Evolutionary conservation across 35 echinoderm and acorn worm genomes (phyloP).

Genomic region (Ophioderma brevispina): DNA sequence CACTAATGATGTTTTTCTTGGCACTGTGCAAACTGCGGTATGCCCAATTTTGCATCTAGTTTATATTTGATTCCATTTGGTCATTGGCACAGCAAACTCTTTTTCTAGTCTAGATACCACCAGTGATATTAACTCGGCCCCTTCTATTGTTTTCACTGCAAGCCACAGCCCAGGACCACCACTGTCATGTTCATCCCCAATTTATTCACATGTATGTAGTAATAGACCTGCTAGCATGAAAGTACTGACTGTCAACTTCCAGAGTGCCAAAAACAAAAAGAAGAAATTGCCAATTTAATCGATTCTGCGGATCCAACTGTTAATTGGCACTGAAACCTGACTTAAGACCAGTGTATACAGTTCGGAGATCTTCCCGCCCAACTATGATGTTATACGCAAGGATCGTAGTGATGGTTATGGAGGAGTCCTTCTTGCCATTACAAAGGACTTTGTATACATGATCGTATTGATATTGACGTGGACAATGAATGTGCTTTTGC

Average conservation of each 20-base stretch:
- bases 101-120: constrained; percentile 17
- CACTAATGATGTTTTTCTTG: constrained; percentile 32
- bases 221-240: constrained; percentile 33
- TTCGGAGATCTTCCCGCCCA: constrained; percentile 38
- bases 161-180: constrained; percentile 5
- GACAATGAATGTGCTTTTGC: constrained; percentile 7
- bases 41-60: constrained; percentile 55
- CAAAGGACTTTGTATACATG: constrained; percentile 32
- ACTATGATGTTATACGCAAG: constrained; percentile 44
- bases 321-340: constrained; percentile 65
- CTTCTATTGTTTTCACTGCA: background rate
- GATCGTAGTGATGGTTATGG: constrained; percentile 32
- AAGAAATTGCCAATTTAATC: constrained; percentile 42
- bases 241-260: constrained; percentile 57
- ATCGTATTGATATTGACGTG: background rate
- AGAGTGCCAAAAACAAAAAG: constrained; percentile 56
- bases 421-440: constrained; percentile 45
- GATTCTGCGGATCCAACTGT: constrained; percentile 41
- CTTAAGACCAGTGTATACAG: constrained; percentile 38
- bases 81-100: constrained; percentile 14
- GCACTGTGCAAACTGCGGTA: constrained; percentile 47
- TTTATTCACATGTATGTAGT: background rate
- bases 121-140: background rate
- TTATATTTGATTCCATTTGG: constrained; percentile 18
- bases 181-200: constrained; percentile 21